Evolutionary conservation across 2,113 vertebrate species (phyloP).

Genomic region (Machaerirhynchus nigripectus): DNA sequence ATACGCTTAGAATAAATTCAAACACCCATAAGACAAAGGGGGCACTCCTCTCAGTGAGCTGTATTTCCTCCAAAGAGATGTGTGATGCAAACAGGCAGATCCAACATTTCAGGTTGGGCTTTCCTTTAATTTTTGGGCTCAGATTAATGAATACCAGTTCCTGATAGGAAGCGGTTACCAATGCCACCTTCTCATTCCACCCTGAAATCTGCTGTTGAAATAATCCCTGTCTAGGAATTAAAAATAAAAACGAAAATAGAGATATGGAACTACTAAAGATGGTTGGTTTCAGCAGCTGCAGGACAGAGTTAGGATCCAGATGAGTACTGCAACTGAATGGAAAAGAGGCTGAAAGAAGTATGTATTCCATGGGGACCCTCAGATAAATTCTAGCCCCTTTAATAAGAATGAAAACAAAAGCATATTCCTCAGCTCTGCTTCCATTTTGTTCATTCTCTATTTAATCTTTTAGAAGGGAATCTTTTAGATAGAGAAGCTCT

Average conservation of each 20-base stretch:
- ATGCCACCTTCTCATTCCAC: not conserved
- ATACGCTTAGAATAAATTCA: not conserved
- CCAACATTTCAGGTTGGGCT: not conserved
- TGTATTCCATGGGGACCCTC: not conserved
- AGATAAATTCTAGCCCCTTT: not conserved
- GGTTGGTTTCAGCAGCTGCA: not conserved
- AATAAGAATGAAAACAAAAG: not conserved
- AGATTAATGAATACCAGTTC: not conserved
- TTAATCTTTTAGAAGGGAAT: not conserved
- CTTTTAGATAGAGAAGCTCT: not conserved
- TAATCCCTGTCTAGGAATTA: not conserved
- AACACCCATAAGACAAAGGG: not conserved
- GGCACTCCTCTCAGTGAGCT: not conserved
- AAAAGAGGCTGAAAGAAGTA: not conserved
- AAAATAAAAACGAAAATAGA: not conserved
- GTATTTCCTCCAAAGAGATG: not conserved
- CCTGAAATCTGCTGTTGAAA: not conserved
- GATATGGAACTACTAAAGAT: not conserved
- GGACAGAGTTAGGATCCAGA: not conserved
- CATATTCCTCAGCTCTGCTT: not conserved
- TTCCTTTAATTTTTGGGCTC: not conserved
- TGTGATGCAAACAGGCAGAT: not conserved
- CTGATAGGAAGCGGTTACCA: not conserved
- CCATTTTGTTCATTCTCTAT: not conserved
- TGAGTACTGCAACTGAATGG: not conserved